Evolutionary conservation across 2,888 invertebrate genomes (phyloP), one percentile per base, ranked within the genome.

Genomic region (Megaustenia siamemsis): DNA sequence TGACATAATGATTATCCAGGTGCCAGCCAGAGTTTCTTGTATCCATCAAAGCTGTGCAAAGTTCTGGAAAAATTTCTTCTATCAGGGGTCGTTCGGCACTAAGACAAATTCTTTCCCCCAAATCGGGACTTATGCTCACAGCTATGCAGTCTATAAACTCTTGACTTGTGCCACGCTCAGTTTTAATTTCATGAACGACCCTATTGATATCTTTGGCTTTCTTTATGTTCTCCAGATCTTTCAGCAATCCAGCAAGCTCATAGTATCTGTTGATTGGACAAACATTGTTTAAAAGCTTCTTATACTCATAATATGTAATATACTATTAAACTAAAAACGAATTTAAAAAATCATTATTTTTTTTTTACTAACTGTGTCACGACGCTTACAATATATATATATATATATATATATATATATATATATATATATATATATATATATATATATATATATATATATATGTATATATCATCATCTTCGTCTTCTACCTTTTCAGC

Each of bases 51-150:
- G 97, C 97, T 91, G 97, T 96, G 89, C 96, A 93, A 80, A 95
- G 94, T 88, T 95, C 95, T 0, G 95, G 95, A 87, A 95, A 95
- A 28, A 94, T 96, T 87, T 96, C 97, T 83, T 93, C 93, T 6
- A 94, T 88, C 38, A 97, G 95, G 15, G 96, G 95, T 66, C 97
- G 95, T 90, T 97, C 97, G 0, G 97, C 97, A 81, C 97, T 97
- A 21, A 97, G 95, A 96, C 97, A 96, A 75, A 97, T 96, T 76
- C 97, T 93, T 93, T 97, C 97, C 0, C 97, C 97, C 53, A 97
- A 95, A 93, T 97, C 97, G 0, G 97, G 97, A 90, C 96, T 96
- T 79, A 97, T 96, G 94, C 97, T 96, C 6, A 97, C 95, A 0
- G 97, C 96, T 0, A 97, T 88, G 78, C 83, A 88, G 86, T 86